phyloP scores from a whole-genome alignment of 2,888 invertebrate species.

The Tachystola acroxantha region DNA sequence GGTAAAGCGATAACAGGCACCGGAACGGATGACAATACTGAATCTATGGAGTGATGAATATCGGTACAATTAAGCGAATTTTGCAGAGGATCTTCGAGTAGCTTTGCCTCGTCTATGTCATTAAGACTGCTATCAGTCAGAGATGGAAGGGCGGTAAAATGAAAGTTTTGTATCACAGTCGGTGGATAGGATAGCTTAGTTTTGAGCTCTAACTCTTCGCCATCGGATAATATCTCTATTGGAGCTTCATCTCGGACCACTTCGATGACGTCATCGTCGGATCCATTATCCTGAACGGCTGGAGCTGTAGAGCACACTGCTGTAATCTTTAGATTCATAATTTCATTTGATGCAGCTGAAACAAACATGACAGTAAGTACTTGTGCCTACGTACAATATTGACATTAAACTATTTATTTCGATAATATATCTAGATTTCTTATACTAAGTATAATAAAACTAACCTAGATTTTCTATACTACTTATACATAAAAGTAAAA shows the following conservation, averaged over 20 bases:
- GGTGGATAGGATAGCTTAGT: slow-evolving; percentile 18
- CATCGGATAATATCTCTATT: slow-evolving; percentile 65
- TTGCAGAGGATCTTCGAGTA: slow-evolving; percentile 32
- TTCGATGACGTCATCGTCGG: slow-evolving; percentile 70
- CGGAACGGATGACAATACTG: slow-evolving; percentile 5
- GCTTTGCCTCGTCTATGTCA: slow-evolving; percentile 19
- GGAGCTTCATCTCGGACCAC: slow-evolving; percentile 66
- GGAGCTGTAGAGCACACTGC: slow-evolving; percentile 27
- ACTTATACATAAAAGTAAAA: no score
- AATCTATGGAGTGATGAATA: slow-evolving; percentile 13
- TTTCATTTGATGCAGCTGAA: slow-evolving; percentile 13
- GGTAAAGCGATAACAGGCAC: slow-evolving; percentile 12
- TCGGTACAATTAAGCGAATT: slow-evolving; percentile 18
- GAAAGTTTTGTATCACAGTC: slow-evolving; percentile 19
- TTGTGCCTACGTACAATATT: no score
- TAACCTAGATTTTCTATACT: no score
- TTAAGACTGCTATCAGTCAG: slow-evolving; percentile 20
- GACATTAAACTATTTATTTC: no score
- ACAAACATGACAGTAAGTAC: slow-evolving; percentile 3
- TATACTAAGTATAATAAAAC: no score
- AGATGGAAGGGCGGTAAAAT: slow-evolving; percentile 28
- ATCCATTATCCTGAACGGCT: slow-evolving; percentile 32
- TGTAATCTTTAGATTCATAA: slow-evolving; percentile 29
- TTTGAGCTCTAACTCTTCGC: slow-evolving; percentile 52
- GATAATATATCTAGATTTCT: no score